Percentiles rank a stretch among this genome's conserved stretches.
phyloP scores from a whole-genome alignment of 2,888 invertebrate genomes.

The Pachymerium ferrugineum region DNA sequence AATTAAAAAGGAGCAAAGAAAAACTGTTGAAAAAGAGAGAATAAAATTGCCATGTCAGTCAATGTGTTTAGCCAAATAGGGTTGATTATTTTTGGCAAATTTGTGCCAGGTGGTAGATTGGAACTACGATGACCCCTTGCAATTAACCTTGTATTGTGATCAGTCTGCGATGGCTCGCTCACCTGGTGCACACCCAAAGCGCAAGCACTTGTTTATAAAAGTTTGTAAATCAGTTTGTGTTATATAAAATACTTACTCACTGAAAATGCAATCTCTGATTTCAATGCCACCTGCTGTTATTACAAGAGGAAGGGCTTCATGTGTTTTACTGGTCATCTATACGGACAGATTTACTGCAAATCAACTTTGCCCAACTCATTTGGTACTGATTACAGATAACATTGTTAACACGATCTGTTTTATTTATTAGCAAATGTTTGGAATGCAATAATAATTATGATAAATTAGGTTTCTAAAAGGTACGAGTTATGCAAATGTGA shows the following conservation, averaged over 20 bases:
- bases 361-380: not conserved
- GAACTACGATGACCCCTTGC: not conserved
- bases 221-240: conserved; percentile 12
- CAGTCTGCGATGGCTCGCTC: conserved; percentile 12
- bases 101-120: conserved; percentile 14
- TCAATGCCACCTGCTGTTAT: conserved; percentile 20
- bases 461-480: not conserved
- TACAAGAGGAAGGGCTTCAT: not conserved
- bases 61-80: not conserved
- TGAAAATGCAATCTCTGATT: conserved; percentile 1
- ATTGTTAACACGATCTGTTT: not conserved
- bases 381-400: conserved; percentile 6
- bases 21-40: not conserved
- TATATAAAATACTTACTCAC: conserved; percentile 16
- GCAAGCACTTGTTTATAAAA: conserved; percentile 10
- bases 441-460: not conserved
- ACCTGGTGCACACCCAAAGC: conserved; percentile 12
- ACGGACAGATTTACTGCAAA: conserved; percentile 7
- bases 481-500: not conserved
- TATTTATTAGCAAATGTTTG: not conserved
- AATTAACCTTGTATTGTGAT: conserved; percentile 27
- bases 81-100: conserved; percentile 25
- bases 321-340: conserved; percentile 9
- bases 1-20: not conserved
- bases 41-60: not conserved